Base-by-base conservation (phyloP, 2,113 vertebrate species). In the Oryzias woworae region DNA sequence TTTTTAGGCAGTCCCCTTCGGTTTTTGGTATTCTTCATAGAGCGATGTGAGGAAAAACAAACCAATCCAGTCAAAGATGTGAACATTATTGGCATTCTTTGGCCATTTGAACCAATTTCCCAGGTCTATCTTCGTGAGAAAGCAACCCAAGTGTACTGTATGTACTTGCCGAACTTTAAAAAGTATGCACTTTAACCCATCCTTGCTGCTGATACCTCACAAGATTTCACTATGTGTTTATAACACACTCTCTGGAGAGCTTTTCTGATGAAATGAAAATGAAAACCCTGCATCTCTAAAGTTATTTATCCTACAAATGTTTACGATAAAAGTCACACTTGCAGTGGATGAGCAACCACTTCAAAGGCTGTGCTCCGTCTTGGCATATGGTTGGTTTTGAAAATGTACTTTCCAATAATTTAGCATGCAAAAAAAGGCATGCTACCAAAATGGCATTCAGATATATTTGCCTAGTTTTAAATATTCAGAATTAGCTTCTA, bases 401-500 rank as follows among this genome's bases (percentile, higher is more conserved):
- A 82, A 73, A 69, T 71, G 52, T 73, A 45, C 56, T 62, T 28
- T 22, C 28, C 58, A 58, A 57, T 83, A 56, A 83, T 88, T 80
- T 69, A 65, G 62, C 52, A 60, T 76, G 74, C 22, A 47, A 48
- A 55, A 55, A 58, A 69, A 58, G 63, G 52, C 15, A 60, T 14
- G 0, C 45, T 43, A 80, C 60, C 45, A 75, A 81, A 78, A 75
- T 53, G 74, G 53, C 62, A 64, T 77, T 77, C 55, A 77, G 81
- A 81, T 81, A 76, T 73, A 76, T 73, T 61, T 53, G 66, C 53
- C 61, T 66, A 7, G 22, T 68, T 77, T 87, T 80, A 86, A 85
- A 85, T 86, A 88, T 87, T 90, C 71, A 88, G 85, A 73, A 77
- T 80, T 48, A 61, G 62, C 81, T 85, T 24, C 53, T 58, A 70